These are phyloP conservation scores for Syngnathoides biaculeatus DNA, from an alignment of 2,113 vertebrate genomes.

Conservation along the genomic window DNA sequence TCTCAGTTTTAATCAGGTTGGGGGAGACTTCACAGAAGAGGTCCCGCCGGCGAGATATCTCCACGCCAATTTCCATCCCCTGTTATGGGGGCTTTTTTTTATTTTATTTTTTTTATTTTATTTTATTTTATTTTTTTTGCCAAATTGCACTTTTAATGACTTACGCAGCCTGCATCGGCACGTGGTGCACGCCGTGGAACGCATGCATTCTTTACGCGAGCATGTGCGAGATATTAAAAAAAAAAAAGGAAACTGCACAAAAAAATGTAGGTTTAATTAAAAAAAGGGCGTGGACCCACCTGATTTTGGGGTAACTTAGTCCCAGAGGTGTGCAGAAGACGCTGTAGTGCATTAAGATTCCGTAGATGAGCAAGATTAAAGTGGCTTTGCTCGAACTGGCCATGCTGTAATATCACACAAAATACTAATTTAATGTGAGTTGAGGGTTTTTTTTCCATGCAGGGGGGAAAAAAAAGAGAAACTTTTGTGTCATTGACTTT, in stretches of 20 bases:
- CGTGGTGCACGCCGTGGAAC: not conserved
- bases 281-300: constrained; percentile 75
- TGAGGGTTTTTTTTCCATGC: not conserved
- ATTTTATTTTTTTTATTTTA: not conserved
- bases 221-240: not conserved
- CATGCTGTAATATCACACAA: constrained; percentile 77
- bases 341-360: constrained; percentile 93
- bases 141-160: not conserved
- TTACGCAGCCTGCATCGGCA: not conserved
- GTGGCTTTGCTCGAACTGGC: constrained; percentile 92
- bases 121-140: not conserved
- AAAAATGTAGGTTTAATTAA: no score
- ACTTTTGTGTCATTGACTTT: not conserved
- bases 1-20: constrained; percentile 66
- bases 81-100: not conserved
- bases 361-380: constrained; percentile 90
- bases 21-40: constrained; percentile 26
- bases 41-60: constrained; percentile 59
- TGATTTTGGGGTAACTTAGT: constrained; percentile 89
- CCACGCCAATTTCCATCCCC: constrained; percentile 39
- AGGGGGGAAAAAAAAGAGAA: not conserved
- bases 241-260: constrained; percentile 2
- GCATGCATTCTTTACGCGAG: not conserved
- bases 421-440: not conserved
- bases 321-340: constrained; percentile 90